Evolutionary conservation across 2,888 invertebrate genomes (phyloP), one percentile per base, ranked within the genome.

Genomic region (Leptothorax acervorum): DNA sequence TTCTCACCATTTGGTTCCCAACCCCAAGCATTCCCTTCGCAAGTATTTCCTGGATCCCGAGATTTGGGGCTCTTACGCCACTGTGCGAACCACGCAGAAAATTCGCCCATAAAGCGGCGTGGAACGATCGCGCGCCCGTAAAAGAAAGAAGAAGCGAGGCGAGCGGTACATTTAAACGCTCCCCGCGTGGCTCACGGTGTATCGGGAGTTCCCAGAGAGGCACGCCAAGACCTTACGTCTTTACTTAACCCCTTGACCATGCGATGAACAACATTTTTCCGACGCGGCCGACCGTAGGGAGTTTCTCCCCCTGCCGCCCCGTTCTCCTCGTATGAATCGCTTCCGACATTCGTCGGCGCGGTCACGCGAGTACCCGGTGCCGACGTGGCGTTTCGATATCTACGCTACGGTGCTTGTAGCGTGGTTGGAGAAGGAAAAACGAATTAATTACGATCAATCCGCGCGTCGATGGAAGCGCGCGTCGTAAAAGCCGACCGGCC

Each of bases 231-330:
- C 57, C 79, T 68, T 71, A 71, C 84, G 84, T 90, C 88, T 90
- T 86, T 86, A 87, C 88, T 90, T 90, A 90, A 90, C 90, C 90
- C 87, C 76, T 90, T 90, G 90, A 89, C 90, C 90, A 74, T n/a
- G 65, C 89, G 76, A 86, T 86, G 76, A 82, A 42, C 81, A 65
- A 70, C 51, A 83, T 84, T 85, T 81, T 84, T 81, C 68, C 76
- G 63, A 83, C 18, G 83, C 86, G 82, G 55, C 82, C 60, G 82
- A 87, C 83, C 82, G 83, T 82, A 82, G 68, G 70, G 76, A 86
- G 73, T 71, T 68, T 11, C 48, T 48, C 55, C 75, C 65, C 62
- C 57, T 39, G 45, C 23, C 65, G 42, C 66, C 74, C 63, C 51
- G 55, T 35, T 42, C 39, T 57, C 53, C 48, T 78, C 66, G 11